Base-by-base conservation (phyloP, 2,113 vertebrate species). In the Tetrax tetrax region DNA sequence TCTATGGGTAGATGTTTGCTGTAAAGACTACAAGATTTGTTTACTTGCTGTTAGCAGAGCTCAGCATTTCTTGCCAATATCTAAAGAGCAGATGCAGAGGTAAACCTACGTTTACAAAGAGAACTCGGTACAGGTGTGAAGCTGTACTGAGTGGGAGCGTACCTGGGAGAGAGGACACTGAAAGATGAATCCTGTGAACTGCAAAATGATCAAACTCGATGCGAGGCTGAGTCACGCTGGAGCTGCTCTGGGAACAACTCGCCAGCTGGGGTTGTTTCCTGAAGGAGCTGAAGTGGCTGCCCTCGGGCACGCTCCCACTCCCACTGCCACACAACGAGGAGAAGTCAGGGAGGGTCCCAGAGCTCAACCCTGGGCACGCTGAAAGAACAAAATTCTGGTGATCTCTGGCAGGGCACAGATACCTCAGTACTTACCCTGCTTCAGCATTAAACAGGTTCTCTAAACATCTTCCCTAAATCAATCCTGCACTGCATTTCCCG, bases 181-280 rank as follows among this genome's bases (percentile, higher is more conserved):
- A 59, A 60, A 41, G 45, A n/a, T 35, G 29, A 47, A 66, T 60
- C 72, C 59, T 19, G 25, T 14, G 22, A 78, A 72, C 47, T 28
- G 65, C 66, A 48, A 47, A 54, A 45, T 5, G 54, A 81, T 28
- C 27, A 48, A 35, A 75, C 16, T 17, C 38, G 37, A 38, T 6
- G 7, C 27, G 50, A 64, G 56, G 56, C 6, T 28, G 63, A 82
- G 70, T 38, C 38, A 51, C 24, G 18, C 57, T 33, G 25, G 9
- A 22, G 33, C 35, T 1, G 0, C 48, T 56, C 10, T 0, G 0
- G 50, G 57, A 74, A 15, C n/a, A 57, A 47, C 20, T 24, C 33
- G 21, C 23, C 69, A 41, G 28, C 29, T 60, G 60, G 50, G 15
- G 31, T 17, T n/a, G 37, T 31, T 38, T 59, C 45, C 54, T 43